Conservation (phyloP, 2,797 vertebrate genomes). For the Microctenopoma lineatum region DNA sequence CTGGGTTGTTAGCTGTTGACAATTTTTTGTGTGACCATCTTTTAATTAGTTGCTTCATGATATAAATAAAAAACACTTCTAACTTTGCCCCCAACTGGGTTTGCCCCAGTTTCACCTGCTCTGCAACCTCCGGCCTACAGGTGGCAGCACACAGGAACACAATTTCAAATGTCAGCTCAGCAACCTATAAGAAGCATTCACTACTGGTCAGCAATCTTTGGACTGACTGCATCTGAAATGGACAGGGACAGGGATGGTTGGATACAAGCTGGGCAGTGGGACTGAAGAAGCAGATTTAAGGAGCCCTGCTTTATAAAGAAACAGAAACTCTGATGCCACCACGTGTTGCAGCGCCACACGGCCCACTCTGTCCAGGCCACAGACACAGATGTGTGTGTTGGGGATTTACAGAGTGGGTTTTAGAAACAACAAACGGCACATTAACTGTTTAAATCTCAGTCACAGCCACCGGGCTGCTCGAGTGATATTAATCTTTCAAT, state of each 20-base stretch:
- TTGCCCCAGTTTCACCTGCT: not conserved
- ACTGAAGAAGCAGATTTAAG: no score
- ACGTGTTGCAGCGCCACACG: slow-evolving; percentile 5
- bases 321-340: not conserved
- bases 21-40: no score
- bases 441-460: not conserved
- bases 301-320: not conserved
- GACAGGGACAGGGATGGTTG: no score
- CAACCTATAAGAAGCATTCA: not conserved
- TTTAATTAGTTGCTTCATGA: no score
- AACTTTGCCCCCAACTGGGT: not conserved
- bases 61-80: no score
- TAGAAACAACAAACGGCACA: not conserved
- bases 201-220: no score
- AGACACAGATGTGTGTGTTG: slow-evolving; percentile 32
- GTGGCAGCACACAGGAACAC: slow-evolving; percentile 45
- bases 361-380: slow-evolving; percentile 22
- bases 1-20: no score
- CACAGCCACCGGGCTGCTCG: not conserved
- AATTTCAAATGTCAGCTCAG: not conserved
- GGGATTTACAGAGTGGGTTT: slow-evolving; percentile 53
- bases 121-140: slow-evolving; percentile 31
- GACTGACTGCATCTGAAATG: no score
- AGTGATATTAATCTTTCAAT: not conserved
- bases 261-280: no score